Evolutionary conservation across 2,888 invertebrate genomes (phyloP).

Genomic region (Spialia ferax): DNA sequence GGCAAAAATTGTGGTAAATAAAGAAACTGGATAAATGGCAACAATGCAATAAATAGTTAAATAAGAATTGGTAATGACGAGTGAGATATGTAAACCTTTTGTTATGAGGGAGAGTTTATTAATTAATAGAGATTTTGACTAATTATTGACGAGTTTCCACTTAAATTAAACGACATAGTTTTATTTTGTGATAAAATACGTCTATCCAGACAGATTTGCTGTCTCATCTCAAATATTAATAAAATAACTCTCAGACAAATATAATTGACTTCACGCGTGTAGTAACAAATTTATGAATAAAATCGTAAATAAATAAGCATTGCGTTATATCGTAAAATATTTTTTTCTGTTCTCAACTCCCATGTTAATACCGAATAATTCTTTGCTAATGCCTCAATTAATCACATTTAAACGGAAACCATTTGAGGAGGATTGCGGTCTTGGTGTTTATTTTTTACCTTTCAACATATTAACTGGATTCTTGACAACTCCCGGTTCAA

Average conservation of each 20-base stretch:
- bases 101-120: no score
- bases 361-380: slow-evolving; percentile 41
- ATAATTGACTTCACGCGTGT: background rate
- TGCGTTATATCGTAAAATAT: slow-evolving; percentile 20
- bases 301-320: background rate
- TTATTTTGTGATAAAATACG: no score
- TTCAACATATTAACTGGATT: slow-evolving; percentile 47
- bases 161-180: no score
- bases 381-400: slow-evolving; percentile 51
- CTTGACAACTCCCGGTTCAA: slow-evolving; percentile 44
- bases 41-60: no score
- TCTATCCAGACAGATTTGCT: no score
- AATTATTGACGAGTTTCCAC: no score
- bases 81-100: no score
- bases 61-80: no score
- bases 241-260: background rate
- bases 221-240: no score
- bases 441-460: slow-evolving; percentile 46
- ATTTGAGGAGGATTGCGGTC: slow-evolving; percentile 51
- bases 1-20: no score
- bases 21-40: no score
- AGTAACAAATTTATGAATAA: slow-evolving; percentile 13
- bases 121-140: no score
- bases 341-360: slow-evolving; percentile 18
- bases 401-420: slow-evolving; percentile 50